Percentiles rank a stretch among this genome's conserved stretches.
Evolutionary conservation across 2,797 vertebrate species (phyloP).

Genomic region (Peromyscus aztecus): DNA sequence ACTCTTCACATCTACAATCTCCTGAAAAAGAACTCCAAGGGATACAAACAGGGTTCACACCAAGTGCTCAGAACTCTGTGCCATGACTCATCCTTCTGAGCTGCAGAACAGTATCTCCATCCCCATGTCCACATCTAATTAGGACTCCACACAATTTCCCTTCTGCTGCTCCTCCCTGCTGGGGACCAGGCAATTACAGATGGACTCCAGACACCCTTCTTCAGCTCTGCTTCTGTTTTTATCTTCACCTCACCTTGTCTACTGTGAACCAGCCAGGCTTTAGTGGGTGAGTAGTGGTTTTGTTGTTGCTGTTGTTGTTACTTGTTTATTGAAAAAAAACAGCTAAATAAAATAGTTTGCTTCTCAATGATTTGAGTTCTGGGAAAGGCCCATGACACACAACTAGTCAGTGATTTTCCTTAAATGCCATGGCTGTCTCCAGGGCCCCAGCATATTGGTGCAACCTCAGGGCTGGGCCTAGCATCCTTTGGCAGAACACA

Average conservation of each 20-base stretch:
- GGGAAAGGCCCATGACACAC: not conserved
- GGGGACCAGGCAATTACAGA: constrained; percentile 12
- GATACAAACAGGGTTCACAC: not conserved
- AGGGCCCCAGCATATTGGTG: not conserved
- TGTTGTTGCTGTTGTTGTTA: not conserved
- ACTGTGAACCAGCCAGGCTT: not conserved
- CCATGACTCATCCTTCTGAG: constrained; percentile 3
- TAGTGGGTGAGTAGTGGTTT: not conserved
- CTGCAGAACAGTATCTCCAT: not conserved
- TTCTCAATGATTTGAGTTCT: constrained; percentile 49
- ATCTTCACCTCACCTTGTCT: not conserved
- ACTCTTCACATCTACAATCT: not conserved
- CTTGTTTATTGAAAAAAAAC: constrained; percentile 51
- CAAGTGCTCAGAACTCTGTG: not conserved
- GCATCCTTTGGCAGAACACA: not conserved
- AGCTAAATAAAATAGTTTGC: constrained; percentile 28
- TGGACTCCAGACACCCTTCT: not conserved
- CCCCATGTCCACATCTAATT: not conserved
- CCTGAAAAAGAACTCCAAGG: not conserved
- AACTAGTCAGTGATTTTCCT: constrained; percentile 53
- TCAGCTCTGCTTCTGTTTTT: not conserved
- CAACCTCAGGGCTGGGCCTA: not conserved
- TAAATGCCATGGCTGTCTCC: not conserved
- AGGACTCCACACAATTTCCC: constrained; percentile 29
- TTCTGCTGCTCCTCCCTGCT: not conserved